Base-by-base conservation (phyloP, 2,888 invertebrate genomes). In the Chrysina gloriosa region DNA sequence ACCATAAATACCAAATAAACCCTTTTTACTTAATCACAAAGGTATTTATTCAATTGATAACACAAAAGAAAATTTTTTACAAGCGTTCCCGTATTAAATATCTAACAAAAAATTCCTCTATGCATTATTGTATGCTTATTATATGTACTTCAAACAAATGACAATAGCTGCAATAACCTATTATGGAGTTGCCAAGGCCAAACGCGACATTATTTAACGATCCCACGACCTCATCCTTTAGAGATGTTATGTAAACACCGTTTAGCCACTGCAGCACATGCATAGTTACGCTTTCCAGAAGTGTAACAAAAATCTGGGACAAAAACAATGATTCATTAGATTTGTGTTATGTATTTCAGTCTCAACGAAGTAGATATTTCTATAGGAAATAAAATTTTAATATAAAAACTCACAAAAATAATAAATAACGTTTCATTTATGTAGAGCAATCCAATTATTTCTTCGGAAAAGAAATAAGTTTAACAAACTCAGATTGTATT, bases 211-310 rank as follows among this genome's bases (percentile, higher is more conserved):
- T 54, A 54, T 54, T 54, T 54, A 54, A 54, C 54, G 19, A 54
- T 54, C 54, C 54, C 54, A 54, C 54, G 54, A 34, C 54, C 54
- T 54, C 54, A 34, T 54, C 54, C 7, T 34, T 34, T 36, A 54
- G 19, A 16, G 16, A 34, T 21, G 54, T 16, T 36, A 54, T 54
- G 34, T 36, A 54, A 34, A 50, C 27, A 11, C 27, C 29, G 50
- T 50, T 11, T 11, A 50, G 9, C 3, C 25, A 16, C 50, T 29
- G 50, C 7, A 7, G 27, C 50, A 50, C 16, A 29, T 27, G 14
- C 27, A 27, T 21, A 29, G 27, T 29, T 27, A 50, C 6, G 19
- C 9, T 25, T 50, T 11, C 47, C 9, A 36, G 11, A 36, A 1
- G 1, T 45, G 29, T 29, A 29, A 29, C 9, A 29, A n/a, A 27